Base-by-base conservation (phyloP, 2,888 invertebrate species). In the Vesta saturnalis region DNA sequence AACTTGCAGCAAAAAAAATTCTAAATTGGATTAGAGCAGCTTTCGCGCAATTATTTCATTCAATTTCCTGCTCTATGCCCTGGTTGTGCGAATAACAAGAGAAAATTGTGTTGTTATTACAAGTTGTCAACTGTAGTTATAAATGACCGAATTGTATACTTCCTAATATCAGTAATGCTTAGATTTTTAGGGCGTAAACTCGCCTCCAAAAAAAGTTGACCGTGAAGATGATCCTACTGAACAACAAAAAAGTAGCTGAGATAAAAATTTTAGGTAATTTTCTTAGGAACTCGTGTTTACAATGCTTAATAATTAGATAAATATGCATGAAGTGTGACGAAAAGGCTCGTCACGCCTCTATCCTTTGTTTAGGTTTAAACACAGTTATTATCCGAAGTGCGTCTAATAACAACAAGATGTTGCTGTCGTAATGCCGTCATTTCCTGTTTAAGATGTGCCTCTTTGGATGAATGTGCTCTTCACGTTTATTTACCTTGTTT, bases 281-380 rank as follows among this genome's bases (percentile, higher is more conserved):
- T 60, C 59, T 46, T 56, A 30, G 54, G 60, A 65, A 55, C 54
- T 65, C 65, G 54, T 55, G 49, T 67, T 52, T 55, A 35, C 35
- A 60, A 60, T 60, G 60, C 19, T 60, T 60, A 68, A 56, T 60
- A 68, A 68, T 64, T 68, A 68, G 47, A 56, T 60, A 64, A 68
- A 68, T 60, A 56, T 64, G 56, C 68, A 64, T 23, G 58, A 57
- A 65, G 64, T 67, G 69, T 66, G 64, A 67, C 71, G 72, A 71
- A 73, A n/a, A 71, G 67, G 59, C 60, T 71, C 56, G 72, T 67
- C 70, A 71, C 72, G 69, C 72, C 71, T n/a, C 67, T 66, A 67
- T 71, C 71, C 72, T 73, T 73, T 71, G 72, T 73, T 73, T 64
- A 71, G 69, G 61, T 64, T 70, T 67, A 71, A 73, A 71, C 68